Base-by-base conservation (phyloP, 2,113 vertebrate species). In the Lycocorax pyrrhopterus region DNA sequence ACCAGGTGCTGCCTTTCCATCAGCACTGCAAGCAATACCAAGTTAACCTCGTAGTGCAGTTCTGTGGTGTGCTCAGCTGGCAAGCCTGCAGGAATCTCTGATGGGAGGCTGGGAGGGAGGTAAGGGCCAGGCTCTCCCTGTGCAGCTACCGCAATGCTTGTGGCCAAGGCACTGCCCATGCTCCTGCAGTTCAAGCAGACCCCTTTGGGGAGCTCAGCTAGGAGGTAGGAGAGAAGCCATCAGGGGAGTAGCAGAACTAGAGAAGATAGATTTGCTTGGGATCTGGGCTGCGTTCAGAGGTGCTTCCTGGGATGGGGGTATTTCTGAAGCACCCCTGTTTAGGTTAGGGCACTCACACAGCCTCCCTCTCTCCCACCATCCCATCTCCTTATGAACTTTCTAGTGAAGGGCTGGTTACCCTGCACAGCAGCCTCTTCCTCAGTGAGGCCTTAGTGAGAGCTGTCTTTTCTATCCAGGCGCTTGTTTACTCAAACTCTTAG, bases 11-110 rank as follows among this genome's bases (percentile, higher is more conserved):
- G 33, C 58, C 58, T 16, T 23, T 9, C 53, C 16, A 2, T n/a
- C 8, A 67, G 37, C n/a, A 1, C 56, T n/a, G 6, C 2, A 4
- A 33, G 20, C 27, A 59, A 23, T 6, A n/a, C 30, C 30, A 17
- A 32, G 7, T 68, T 59, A 37, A 30, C 30, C 35, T 53, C 2
- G 0, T 7, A 3, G 2, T 51, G 30, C 49, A 37, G 6, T 55
- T 47, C 30, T n/a, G 53, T 35, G 62, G 14, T 27, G 41, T 43
- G 81, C 17, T 77, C 63, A 69, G 84, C 41, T 7, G 8, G 23
- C 1, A 5, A 39, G 39, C 63, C 49, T 68, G 58, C 44, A 35
- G 67, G 46, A 46, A 20, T 20, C 67, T 72, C 55, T 6, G 56
- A 63, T 66, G 1, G 1, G 52, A 23, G 47, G 29, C 39, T 10